phyloP scores from a whole-genome alignment of 2,888 invertebrate species.

The Liposcelis brunnea region DNA sequence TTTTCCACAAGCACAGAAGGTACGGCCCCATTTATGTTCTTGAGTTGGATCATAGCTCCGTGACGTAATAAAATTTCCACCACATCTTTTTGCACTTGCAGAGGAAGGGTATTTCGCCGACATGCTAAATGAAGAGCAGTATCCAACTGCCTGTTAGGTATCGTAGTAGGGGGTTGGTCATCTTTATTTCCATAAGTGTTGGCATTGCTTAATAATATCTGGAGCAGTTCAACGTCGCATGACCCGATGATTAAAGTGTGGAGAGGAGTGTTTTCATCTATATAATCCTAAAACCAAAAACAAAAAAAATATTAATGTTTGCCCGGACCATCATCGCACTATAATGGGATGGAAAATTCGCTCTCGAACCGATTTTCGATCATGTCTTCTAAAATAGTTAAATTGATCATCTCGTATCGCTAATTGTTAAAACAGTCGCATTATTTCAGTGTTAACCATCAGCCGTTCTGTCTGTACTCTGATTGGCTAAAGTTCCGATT shows the following conservation, averaged over 20 bases:
- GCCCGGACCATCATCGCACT: too few species aligned
- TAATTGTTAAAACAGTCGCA: too few species aligned
- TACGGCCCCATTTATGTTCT: background rate
- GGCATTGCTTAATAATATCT: background rate
- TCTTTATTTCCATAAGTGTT: background rate
- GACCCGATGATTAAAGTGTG: background rate
- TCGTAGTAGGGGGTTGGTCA: background rate
- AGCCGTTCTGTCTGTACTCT: too few species aligned
- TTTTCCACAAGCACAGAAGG: constrained; percentile 2
- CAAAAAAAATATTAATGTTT: too few species aligned
- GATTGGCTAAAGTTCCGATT: too few species aligned
- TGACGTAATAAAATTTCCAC: background rate
- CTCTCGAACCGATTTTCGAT: too few species aligned
- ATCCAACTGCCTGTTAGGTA: background rate
- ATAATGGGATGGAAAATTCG: too few species aligned
- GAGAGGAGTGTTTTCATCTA: constrained; percentile 3
- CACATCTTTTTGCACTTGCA: background rate
- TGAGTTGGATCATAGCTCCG: constrained; percentile 1
- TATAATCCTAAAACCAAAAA: background rate
- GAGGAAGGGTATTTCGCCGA: background rate
- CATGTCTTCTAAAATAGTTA: too few species aligned
- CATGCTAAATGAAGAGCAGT: constrained; percentile 6
- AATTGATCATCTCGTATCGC: too few species aligned
- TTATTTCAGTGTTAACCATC: too few species aligned
- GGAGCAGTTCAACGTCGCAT: background rate